phyloP scores from a whole-genome alignment of 2,797 vertebrate species.

The Nyctibius grandis region DNA sequence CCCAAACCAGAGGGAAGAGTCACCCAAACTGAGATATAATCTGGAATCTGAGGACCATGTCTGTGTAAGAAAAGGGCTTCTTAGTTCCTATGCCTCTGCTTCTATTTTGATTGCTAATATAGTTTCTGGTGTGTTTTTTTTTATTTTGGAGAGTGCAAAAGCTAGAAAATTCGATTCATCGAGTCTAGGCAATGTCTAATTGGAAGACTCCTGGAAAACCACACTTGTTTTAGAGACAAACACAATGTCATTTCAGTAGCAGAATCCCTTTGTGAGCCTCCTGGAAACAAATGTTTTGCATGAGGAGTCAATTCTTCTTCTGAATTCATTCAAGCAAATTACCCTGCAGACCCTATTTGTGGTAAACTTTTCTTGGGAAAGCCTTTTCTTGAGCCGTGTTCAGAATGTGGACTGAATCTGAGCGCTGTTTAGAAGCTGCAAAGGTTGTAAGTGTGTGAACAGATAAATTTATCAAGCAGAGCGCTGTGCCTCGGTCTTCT shows the following conservation, averaged over 20 bases:
- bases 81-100: not conserved
- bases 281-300: conserved; percentile 26
- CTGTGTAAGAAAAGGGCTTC: not conserved
- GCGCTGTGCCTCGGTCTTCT: not conserved
- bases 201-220: conserved; percentile 12
- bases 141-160: not conserved
- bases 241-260: conserved; percentile 20
- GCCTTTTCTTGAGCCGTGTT: not conserved
- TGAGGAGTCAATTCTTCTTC: conserved; percentile 19
- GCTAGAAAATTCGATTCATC: not conserved
- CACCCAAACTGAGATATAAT: not conserved
- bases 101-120: not conserved
- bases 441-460: not conserved
- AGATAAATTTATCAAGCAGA: not conserved
- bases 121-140: not conserved
- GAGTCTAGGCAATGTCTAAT: not conserved
- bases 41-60: not conserved
- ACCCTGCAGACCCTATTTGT: not conserved
- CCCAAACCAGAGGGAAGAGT: not conserved
- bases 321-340: not conserved
- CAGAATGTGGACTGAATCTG: not conserved
- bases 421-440: not conserved
- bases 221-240: not conserved
- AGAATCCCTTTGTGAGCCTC: conserved; percentile 10
- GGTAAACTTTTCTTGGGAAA: not conserved